A percentile compares a stretch with the other conserved stretches of the same genome.
Conservation (phyloP, 2,797 vertebrate genomes). For the Rhadinocentrus ornatus region DNA sequence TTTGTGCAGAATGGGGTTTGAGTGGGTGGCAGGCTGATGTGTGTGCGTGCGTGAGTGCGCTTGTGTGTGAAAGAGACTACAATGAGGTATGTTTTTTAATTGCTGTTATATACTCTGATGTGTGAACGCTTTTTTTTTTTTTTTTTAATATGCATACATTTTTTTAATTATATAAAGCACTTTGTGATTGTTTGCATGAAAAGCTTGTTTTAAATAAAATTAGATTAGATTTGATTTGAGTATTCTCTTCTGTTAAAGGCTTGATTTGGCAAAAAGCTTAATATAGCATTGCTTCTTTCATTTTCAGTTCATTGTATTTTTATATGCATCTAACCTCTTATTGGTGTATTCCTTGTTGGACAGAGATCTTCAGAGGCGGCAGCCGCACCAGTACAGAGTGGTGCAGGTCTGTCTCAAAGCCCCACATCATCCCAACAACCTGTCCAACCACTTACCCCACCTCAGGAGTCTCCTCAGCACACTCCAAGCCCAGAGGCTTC, state of each 20-base stretch:
- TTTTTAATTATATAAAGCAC: no score
- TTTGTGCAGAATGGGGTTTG: no score
- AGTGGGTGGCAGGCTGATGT: no score
- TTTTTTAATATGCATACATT: no score
- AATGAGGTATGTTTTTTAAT: no score
- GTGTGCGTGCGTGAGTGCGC: no score
- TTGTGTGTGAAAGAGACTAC: no score
- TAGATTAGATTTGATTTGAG: no score
- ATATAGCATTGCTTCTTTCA: not conserved
- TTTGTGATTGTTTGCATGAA: no score
- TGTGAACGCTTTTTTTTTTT: no score
- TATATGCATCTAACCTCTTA: not conserved
- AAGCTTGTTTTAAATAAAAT: no score
- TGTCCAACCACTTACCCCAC: conserved; percentile 51
- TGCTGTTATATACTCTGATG: no score
- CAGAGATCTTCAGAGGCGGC: conserved; percentile 73
- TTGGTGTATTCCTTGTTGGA: conserved; percentile 8
- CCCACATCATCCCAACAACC: conserved; percentile 54
- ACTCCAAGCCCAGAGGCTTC: conserved; percentile 65
- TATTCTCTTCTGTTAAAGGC: not conserved
- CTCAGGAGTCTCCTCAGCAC: conserved; percentile 71
- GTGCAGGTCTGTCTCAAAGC: conserved; percentile 54
- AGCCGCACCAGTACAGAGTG: conserved; percentile 45
- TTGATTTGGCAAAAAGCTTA: not conserved
- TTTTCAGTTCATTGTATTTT: not conserved